Percentiles rank a stretch among this genome's conserved stretches.
These are phyloP conservation scores for Rhinogobio ventralis DNA, from an alignment of 2,797 vertebrate species.

Conservation along the genomic window DNA sequence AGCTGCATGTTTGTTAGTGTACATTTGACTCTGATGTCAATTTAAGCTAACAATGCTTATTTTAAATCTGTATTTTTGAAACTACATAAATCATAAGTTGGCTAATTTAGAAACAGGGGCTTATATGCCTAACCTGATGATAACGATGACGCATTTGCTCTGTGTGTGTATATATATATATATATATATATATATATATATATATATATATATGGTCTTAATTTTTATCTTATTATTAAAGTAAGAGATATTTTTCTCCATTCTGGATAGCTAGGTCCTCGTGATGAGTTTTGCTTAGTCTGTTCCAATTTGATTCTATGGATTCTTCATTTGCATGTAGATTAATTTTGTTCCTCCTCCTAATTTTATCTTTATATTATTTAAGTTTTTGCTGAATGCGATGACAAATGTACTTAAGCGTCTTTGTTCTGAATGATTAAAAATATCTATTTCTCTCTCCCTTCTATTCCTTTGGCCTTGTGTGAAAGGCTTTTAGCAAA, in stretches of 20 bases:
- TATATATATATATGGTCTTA: neutral
- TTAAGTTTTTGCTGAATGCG: neutral
- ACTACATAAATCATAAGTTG: neutral
- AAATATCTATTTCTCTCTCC: neutral
- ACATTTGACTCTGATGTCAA: neutral
- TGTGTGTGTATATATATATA: neutral
- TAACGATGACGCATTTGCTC: neutral
- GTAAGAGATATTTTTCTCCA: neutral
- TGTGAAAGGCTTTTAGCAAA: conserved; percentile 74
- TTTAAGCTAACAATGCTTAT: neutral
- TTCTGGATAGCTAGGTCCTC: too few relatives aligned
- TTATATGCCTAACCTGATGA: neutral
- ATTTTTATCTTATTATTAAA: neutral
- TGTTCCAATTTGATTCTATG: too few relatives aligned
- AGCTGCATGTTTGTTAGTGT: neutral
- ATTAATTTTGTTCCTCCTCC: neutral
- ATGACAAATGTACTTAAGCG: neutral
- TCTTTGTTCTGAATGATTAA: neutral
- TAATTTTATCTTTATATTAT: neutral
- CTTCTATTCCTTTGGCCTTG: conserved; percentile 9
- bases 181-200: too few relatives aligned
- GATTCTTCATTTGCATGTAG: too few relatives aligned
- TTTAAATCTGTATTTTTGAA: neutral
- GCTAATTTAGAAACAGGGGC: neutral
- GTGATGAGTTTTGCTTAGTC: too few relatives aligned